phyloP scores from a whole-genome alignment of 2,888 invertebrate species.

The Panopea generosa region DNA sequence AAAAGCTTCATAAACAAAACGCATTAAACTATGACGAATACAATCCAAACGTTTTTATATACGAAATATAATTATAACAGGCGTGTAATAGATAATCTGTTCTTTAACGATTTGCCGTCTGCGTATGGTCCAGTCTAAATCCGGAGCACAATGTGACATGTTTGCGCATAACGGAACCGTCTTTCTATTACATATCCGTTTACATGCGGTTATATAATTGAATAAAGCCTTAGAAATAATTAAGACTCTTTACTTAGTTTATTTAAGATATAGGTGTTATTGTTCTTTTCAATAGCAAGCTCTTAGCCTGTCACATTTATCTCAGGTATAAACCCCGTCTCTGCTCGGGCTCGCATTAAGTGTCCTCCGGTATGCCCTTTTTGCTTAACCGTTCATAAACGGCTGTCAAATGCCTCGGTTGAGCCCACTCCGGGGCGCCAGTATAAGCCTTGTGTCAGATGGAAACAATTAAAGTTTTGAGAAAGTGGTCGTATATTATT shows the following conservation, averaged over 20 bases:
- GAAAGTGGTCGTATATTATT: slow-evolving; percentile 63
- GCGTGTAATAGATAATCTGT: too few species aligned
- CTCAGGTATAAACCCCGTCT: slow-evolving; percentile 53
- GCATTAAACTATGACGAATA: too few species aligned
- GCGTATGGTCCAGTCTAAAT: too few species aligned
- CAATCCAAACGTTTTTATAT: too few species aligned
- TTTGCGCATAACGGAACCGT: slow-evolving; percentile 25
- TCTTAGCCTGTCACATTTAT: slow-evolving; percentile 61
- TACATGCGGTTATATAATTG: slow-evolving; percentile 41
- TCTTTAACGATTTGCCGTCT: too few species aligned
- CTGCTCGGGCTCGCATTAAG: slow-evolving; percentile 35
- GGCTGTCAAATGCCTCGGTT: slow-evolving; percentile 59
- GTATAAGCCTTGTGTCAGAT: slow-evolving; percentile 52
- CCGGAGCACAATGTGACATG: neutral
- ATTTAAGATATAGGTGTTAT: slow-evolving; percentile 50
- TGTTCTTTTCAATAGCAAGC: slow-evolving; percentile 42
- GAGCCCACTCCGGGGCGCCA: slow-evolving; percentile 55
- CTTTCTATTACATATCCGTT: slow-evolving; percentile 31
- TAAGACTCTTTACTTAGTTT: slow-evolving; percentile 45
- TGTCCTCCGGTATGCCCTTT: slow-evolving; percentile 29
- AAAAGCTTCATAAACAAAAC: too few species aligned
- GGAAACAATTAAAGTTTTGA: slow-evolving; percentile 56
- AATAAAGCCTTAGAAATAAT: slow-evolving; percentile 47
- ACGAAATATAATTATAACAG: too few species aligned
- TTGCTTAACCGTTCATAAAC: slow-evolving; percentile 26